A percentile compares a stretch with the other conserved stretches of the same genome.
Evolutionary conservation across 2,888 invertebrate genomes (phyloP).

Genomic region (Liopterus haemorrhoidalis): DNA sequence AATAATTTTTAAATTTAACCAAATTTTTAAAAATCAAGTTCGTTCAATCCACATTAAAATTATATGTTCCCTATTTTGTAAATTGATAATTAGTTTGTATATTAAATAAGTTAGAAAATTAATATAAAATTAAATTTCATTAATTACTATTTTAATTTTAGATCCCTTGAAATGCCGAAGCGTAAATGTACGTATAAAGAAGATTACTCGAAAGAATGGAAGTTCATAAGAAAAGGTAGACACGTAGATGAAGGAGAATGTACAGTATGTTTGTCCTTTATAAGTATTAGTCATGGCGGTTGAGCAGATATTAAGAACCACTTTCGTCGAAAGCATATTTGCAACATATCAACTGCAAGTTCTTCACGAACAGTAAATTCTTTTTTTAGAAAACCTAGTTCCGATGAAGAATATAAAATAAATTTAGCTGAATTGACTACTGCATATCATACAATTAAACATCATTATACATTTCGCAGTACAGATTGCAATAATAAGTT

Average conservation of each 20-base stretch:
- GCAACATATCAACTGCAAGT: constrained; percentile 6
- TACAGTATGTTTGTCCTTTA: constrained; percentile 3
- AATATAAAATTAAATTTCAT: too few relatives aligned
- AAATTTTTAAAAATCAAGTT: too few relatives aligned
- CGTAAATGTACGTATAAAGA: constrained; percentile 14
- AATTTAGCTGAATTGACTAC: constrained; percentile 13
- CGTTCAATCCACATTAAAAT: too few relatives aligned
- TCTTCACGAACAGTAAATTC: constrained; percentile 10
- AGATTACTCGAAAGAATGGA: constrained; percentile 17
- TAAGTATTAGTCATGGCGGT: constrained; percentile 8
- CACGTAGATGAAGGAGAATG: constrained; percentile 12
- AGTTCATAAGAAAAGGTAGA: constrained; percentile 14
- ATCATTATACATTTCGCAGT: constrained; percentile 2
- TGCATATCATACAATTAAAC: constrained; percentile 4
- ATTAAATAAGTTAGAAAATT: too few relatives aligned
- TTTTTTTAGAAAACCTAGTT: constrained; percentile 10
- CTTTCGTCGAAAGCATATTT: constrained; percentile 8
- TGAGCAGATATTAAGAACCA: constrained; percentile 13
- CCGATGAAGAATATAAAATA: constrained; percentile 14
- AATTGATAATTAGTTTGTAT: too few relatives aligned
- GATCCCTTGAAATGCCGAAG: constrained; percentile 12
- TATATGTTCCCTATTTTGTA: too few relatives aligned
- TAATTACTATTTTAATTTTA: too few relatives aligned
- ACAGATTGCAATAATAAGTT: constrained; percentile 7
- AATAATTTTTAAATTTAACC: too few relatives aligned